Base-by-base conservation (phyloP, 2,113 vertebrate genomes). In the Bettongia penicillata region DNA sequence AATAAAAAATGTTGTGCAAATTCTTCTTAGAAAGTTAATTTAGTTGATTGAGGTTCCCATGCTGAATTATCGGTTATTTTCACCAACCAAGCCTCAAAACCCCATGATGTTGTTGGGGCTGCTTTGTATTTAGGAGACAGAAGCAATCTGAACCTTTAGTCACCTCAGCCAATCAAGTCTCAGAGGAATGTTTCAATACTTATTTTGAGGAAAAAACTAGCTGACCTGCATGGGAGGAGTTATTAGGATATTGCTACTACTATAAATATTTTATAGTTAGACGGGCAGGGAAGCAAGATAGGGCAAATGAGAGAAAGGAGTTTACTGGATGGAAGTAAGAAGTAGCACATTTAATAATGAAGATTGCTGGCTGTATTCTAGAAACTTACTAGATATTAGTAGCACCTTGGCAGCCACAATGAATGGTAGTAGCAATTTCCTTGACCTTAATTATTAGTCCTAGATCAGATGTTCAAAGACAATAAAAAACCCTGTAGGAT, bases 1-100 rank as follows among this genome's bases (percentile, higher is more conserved):
- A 98, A 97, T 97, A 98, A 98, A 98, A 97, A 31, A 47, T 94
- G 98, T 98, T 97, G 94, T 97, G 97, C 96, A 97, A 97, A 94
- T 37, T 95, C 51, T 68, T 68, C 5, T 31, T 31, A 68, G 3
- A 68, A 22, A 43, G 68, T 19, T 84, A 6, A 43, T 43, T 43
- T 0, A 22, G 22, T 84, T 84, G 19, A 8, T 43, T 84, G 68
- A 84, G 16, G 1, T 22, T 84, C 0, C 68, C 68, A 43, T 43
- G n/a, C 6, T 84, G 16, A 43, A 43, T 84, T 84, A 84, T 84
- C 31, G 19, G 19, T 77, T 77, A 0, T 84, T 84, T 84, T 0
- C 6, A 84, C 37, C 1, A 19, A n/a, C 26, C 61, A 77, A n/a
- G 61, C 1, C 14, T 5, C 68, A 43, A 84, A 23, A 19, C 19